A percentile compares a stretch with the other conserved stretches of the same genome.
Evolutionary conservation across 2,888 invertebrate genomes (phyloP).

Genomic region (Synanthedon myopaeformis): DNA sequence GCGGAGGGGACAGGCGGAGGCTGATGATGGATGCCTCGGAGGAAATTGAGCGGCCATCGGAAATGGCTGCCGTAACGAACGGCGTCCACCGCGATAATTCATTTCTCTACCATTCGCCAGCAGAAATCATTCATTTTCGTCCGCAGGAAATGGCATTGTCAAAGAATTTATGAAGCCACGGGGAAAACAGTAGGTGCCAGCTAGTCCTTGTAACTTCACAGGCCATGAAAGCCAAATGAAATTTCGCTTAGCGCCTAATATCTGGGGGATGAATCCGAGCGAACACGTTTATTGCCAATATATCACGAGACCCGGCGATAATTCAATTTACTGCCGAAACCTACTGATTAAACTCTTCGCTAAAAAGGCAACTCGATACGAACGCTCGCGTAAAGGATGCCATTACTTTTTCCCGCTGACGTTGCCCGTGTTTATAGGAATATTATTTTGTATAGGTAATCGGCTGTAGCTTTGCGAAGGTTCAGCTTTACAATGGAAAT

Average conservation of each 20-base stretch:
- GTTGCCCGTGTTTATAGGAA: too few relatives aligned
- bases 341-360: background rate
- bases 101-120: background rate
- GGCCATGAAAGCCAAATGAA: background rate
- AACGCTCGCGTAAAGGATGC: background rate
- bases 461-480: too few relatives aligned
- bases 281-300: slow-evolving; percentile 1
- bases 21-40: background rate
- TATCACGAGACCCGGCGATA: background rate
- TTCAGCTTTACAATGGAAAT: too few relatives aligned
- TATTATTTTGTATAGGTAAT: too few relatives aligned
- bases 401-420: too few relatives aligned
- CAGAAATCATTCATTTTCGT: background rate
- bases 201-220: background rate
- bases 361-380: background rate
- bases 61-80: background rate
- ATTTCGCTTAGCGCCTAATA: background rate
- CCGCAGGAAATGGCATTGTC: background rate
- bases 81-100: background rate
- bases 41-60: slow-evolving; percentile 1
- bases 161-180: background rate
- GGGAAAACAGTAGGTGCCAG: too few relatives aligned
- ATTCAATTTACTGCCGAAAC: slow-evolving; percentile 1
- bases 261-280: background rate
- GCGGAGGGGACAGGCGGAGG: background rate